Evolutionary conservation across 2,113 vertebrate species (phyloP), one percentile per base, ranked within the genome.

Genomic region (Psittacus erithacus): DNA sequence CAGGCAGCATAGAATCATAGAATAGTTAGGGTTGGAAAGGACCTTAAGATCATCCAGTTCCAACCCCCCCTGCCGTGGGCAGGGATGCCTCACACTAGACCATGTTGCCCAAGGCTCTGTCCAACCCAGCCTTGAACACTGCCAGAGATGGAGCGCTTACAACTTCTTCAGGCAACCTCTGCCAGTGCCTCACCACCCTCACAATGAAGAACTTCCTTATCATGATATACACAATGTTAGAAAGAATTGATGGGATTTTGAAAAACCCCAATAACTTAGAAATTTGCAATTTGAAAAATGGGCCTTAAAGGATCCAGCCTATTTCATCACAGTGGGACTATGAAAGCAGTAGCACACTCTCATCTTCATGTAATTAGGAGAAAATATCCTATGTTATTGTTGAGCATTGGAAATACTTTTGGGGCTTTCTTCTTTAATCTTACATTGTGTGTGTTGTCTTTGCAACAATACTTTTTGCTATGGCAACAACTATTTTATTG

Each of bases 401-500:
- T 63, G 76, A 83, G 49, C 18, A 62, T 15, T 84, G 59, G 68
- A 82, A 92, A 62, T 79, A 53, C 53, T 89, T 91, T 76, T 79
- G 11, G 69, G 84, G 31, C 7, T 43, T 80, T 70, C 70, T 63
- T 24, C 63, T 92, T 87, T 73, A 79, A 76, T 49, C 62, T 77
- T 57, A 57, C 8, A 5, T 49, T 77, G 17, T 67, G 33, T 59
- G 50, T 93, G 62, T 96, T 97, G 93, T 92, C 96, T 88, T 79
- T 96, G 90, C 83, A 96, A 91, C 91, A 93, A 89, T 84, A 78
- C 25, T 87, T 96, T 84, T 96, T 92, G 91, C 95, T 91, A 96
- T 96, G 95, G 96, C 73, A 96, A 97, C 95, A 73, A 73, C n/a
- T 75, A 47, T 84, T 95, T 94, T 71, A 89, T 76, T 96, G 95